A percentile compares a stretch with the other conserved stretches of the same genome.
Conservation (phyloP, 2,888 invertebrate species). For the Mesorhabditis belari region DNA sequence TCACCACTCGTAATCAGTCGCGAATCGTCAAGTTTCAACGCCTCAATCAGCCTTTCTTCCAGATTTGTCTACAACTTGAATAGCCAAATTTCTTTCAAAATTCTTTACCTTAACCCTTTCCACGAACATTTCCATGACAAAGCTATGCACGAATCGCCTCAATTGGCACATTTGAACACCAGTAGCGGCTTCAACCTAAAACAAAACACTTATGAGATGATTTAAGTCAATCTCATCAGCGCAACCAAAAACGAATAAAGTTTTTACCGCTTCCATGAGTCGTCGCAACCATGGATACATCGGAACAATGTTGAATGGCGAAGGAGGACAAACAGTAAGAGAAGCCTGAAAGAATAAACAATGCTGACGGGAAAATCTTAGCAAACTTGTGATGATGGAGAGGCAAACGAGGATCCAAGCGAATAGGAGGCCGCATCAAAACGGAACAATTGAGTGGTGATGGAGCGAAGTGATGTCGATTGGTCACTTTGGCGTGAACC, state of each 20-base stretch:
- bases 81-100: neutral
- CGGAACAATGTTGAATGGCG: constrained; percentile 61
- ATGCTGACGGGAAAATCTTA: neutral
- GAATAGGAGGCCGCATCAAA: constrained; percentile 42
- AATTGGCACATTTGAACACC: constrained; percentile 59
- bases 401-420: constrained; percentile 12
- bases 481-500: constrained; percentile 8
- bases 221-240: too few species aligned
- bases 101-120: constrained; percentile 35
- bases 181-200: neutral
- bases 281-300: constrained; percentile 75
- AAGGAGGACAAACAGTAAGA: constrained; percentile 61
- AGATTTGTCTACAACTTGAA: constrained; percentile 22
- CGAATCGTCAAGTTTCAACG: constrained; percentile 27
- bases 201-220: too few species aligned
- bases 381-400: constrained; percentile 12
- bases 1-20: constrained; percentile 3
- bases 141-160: constrained; percentile 69
- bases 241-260: neutral
- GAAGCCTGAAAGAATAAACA: constrained; percentile 24
- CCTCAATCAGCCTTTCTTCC: constrained; percentile 24
- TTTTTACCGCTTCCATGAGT: constrained; percentile 77
- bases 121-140: constrained; percentile 78
- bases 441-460: constrained; percentile 23
- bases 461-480: constrained; percentile 7